These are phyloP conservation scores for Charina bottae DNA, from an alignment of 2,113 vertebrate genomes.

Conservation along the genomic window DNA sequence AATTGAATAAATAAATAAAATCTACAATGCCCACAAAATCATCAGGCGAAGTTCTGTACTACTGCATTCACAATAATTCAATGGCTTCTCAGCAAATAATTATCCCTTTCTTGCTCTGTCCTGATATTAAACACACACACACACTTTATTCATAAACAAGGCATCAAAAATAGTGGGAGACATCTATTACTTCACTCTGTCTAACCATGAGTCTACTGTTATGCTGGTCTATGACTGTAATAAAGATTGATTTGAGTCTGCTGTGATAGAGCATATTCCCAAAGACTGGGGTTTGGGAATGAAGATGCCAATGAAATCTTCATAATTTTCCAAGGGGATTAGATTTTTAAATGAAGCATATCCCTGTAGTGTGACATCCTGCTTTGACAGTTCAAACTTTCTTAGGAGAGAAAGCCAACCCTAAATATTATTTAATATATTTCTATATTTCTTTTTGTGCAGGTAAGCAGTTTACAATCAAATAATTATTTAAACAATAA, in stretches of 20 bases:
- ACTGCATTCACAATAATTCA: background rate
- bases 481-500: background rate
- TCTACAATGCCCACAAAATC: background rate
- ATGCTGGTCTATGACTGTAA: background rate
- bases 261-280: background rate
- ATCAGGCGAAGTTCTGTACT: background rate
- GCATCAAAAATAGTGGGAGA: background rate
- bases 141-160: background rate
- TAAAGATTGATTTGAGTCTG: background rate
- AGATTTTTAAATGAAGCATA: background rate
- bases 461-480: background rate
- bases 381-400: background rate
- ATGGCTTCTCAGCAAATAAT: background rate
- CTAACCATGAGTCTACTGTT: background rate
- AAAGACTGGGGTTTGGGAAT: background rate
- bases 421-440: background rate
- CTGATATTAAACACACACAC: background rate
- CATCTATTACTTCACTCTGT: background rate
- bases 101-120: background rate
- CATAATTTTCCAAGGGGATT: background rate
- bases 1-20: too few relatives aligned
- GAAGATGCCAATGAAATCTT: background rate
- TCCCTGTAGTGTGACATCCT: background rate
- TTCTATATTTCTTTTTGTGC: background rate
- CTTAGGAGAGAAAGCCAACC: background rate